Percentiles rank a stretch among this genome's conserved stretches.
These are phyloP conservation scores for Platysteira castanea DNA, from an alignment of 2,113 vertebrate genomes.

Conservation along the genomic window DNA sequence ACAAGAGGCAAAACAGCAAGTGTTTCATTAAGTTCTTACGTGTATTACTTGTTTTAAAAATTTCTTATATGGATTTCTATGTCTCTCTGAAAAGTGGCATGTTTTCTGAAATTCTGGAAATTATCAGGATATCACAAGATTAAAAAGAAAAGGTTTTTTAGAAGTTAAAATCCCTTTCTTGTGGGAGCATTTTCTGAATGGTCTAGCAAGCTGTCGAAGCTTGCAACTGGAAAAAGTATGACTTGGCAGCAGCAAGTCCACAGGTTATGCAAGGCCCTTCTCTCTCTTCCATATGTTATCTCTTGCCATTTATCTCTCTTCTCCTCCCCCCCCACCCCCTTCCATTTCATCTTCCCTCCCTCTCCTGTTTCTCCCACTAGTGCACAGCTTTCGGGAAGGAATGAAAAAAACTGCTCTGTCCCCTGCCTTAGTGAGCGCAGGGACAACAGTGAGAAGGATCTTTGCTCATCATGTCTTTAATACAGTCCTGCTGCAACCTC, in stretches of 20 bases:
- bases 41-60: neutral
- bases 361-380: neutral
- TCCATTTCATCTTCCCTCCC: neutral
- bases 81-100: neutral
- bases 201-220: neutral
- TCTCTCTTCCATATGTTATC: neutral
- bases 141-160: neutral
- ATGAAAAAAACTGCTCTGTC: neutral
- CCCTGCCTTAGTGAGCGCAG: neutral
- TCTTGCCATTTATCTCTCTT: neutral
- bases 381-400: neutral
- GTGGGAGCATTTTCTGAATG: neutral
- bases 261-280: neutral
- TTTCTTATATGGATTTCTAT: neutral
- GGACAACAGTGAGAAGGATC: neutral
- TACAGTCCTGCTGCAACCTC: neutral
- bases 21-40: neutral
- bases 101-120: neutral
- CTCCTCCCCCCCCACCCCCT: accelerated
- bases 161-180: neutral
- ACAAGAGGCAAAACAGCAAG: neutral
- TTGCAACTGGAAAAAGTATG: neutral
- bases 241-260: neutral
- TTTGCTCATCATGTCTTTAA: neutral
- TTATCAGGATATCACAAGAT: neutral